Conservation (phyloP, 2,888 invertebrate species). For the Drosophila monieri region DNA sequence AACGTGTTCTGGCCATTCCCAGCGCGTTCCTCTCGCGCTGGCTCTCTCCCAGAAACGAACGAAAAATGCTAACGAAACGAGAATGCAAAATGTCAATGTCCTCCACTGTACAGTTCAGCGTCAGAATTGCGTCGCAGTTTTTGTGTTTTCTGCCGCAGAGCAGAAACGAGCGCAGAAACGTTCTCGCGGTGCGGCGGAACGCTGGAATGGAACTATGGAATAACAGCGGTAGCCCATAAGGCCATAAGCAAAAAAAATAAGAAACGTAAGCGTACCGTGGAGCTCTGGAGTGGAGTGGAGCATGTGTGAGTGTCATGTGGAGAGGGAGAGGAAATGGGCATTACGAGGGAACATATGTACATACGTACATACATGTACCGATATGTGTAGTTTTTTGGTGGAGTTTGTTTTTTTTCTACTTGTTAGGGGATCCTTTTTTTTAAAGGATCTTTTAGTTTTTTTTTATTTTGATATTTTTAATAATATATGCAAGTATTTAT, state of each 20-base stretch:
- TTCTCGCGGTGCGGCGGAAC: constrained; percentile 52
- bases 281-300: constrained; percentile 42
- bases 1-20: constrained; percentile 45
- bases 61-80: constrained; percentile 81
- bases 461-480: background rate
- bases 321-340: constrained; percentile 24
- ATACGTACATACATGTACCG: background rate
- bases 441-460: background rate
- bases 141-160: constrained; percentile 53
- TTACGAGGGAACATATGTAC: background rate
- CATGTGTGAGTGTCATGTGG: constrained; percentile 17
- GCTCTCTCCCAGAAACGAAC: constrained; percentile 59
- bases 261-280: constrained; percentile 54
- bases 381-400: background rate
- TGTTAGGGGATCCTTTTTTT: background rate
- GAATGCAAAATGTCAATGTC: constrained; percentile 83
- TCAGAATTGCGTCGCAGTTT: constrained; percentile 80
- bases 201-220: constrained; percentile 59
- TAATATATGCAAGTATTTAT: no score
- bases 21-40: constrained; percentile 24
- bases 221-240: constrained; percentile 17
- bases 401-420: background rate
- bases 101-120: constrained; percentile 79
- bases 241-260: constrained; percentile 15
- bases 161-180: constrained; percentile 27